phyloP scores from a whole-genome alignment of 1,140 invertebrate species.

The Hormaphis cornu region DNA sequence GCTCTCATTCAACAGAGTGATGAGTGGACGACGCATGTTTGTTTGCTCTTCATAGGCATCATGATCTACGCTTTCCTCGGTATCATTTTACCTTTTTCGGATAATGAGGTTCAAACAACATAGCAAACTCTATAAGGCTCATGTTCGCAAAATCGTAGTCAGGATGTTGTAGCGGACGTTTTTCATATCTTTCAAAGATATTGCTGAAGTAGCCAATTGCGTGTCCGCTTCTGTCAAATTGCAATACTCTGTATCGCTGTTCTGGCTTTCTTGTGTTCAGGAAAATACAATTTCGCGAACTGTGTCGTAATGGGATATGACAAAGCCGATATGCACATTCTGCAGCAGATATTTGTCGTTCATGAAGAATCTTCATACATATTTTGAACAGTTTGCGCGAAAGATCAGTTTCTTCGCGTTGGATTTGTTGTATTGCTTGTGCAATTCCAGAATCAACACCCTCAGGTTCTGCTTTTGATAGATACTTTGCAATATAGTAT shows the following conservation, averaged over 20 bases:
- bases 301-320: slow-evolving; percentile 39
- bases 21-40: background rate
- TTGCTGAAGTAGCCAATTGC: slow-evolving; percentile 39
- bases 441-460: slow-evolving; percentile 36
- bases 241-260: slow-evolving; percentile 39
- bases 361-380: no score
- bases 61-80: background rate
- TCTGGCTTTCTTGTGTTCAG: slow-evolving; percentile 41
- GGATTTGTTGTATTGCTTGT: slow-evolving; percentile 38
- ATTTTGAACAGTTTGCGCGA: slow-evolving; percentile 40
- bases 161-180: slow-evolving; percentile 33
- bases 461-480: slow-evolving; percentile 41
- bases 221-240: slow-evolving; percentile 38
- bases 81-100: background rate
- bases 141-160: slow-evolving; percentile 38
- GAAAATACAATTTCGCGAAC: slow-evolving; percentile 39
- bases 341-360: slow-evolving; percentile 39
- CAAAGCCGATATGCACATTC: slow-evolving; percentile 41
- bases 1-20: background rate
- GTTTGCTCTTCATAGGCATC: background rate
- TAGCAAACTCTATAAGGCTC: slow-evolving; percentile 40
- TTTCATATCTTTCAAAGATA: slow-evolving; percentile 42
- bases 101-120: slow-evolving; percentile 39
- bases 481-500: slow-evolving; percentile 43
- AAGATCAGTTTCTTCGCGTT: slow-evolving; percentile 36